Evolutionary conservation across 2,888 invertebrate genomes (phyloP), one percentile per base, ranked within the genome.

Genomic region (Tetragonula carbonaria): DNA sequence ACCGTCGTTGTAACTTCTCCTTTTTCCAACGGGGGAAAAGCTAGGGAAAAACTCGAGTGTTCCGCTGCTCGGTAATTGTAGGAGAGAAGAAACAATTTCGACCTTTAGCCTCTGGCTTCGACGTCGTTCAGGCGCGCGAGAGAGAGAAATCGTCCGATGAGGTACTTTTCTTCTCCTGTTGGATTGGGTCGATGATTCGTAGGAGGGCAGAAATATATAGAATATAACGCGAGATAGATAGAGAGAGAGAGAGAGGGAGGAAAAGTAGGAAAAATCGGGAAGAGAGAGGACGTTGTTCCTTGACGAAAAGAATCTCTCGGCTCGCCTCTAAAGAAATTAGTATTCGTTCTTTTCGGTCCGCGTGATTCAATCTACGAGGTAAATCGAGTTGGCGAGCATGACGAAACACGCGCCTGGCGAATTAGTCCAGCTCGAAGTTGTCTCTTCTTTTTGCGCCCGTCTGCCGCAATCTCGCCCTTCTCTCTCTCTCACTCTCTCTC

Each of bases 51-150:
- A 62, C 72, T 82, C 74, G 80, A 87, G 87, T 70, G 73, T 75
- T 23, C 67, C 82, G 72, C 82, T 76, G 68, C 78, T 77, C 78
- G 45, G 80, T 89, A 89, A 89, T 89, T 90, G 87, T 81, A 82
- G 78, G 76, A 80, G 83, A 80, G 84, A 81, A 89, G 84, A 89
- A 89, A 90, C 90, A 87, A 90, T 90, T 89, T 90, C 71, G 86
- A 83, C 78, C 81, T 83, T 80, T 73, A 71, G 81, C 78, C 78
- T 66, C 70, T 45, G 72, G 82, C 70, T 81, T 55, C 68, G 78
- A 33, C 55, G 73, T 70, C 18, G 28, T 45, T 45, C 45, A 6
- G 6, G 38, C 59, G 11, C 28, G 28, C 16, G 28, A 50, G 70
- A 53, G 59, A 50, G 71, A 86, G 90, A 84, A 86, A 88, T 83